Percentiles rank a stretch among this genome's conserved stretches.
Evolutionary conservation across 2,113 vertebrate species (phyloP).

Genomic region (Bothrops jararaca): DNA sequence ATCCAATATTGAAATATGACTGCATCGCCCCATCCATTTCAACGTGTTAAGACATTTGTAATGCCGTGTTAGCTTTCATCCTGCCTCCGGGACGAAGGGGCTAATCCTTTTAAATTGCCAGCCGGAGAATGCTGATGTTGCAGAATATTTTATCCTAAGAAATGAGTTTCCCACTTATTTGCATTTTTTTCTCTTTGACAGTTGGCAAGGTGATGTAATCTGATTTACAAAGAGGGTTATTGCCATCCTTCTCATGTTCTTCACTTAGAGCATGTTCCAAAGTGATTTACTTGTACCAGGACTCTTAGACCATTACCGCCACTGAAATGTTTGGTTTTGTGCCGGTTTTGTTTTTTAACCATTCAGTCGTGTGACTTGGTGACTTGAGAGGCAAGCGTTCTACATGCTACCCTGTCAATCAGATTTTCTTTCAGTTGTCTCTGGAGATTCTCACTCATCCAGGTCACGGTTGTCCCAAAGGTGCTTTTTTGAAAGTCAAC

Average conservation of each 20-base stretch:
- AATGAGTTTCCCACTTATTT: not conserved
- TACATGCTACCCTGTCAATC: too few relatives aligned
- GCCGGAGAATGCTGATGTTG: not conserved
- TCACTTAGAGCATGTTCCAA: not conserved
- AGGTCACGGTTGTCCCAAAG: too few relatives aligned
- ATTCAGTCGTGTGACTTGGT: not conserved
- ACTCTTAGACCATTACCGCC: not conserved
- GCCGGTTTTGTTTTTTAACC: not conserved
- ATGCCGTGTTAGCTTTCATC: not conserved
- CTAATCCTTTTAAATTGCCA: not conserved
- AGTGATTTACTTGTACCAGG: not conserved
- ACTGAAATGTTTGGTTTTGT: not conserved
- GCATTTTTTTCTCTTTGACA: not conserved
- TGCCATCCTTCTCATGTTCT: not conserved
- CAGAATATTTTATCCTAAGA: not conserved
- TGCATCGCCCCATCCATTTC: not conserved
- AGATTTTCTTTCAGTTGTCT: too few relatives aligned
- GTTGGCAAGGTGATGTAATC: conserved; percentile 17
- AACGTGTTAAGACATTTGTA: not conserved
- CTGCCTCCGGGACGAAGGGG: not conserved
- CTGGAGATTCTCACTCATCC: too few relatives aligned
- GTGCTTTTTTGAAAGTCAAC: too few relatives aligned
- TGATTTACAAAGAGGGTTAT: not conserved
- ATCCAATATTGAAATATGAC: not conserved
- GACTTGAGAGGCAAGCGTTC: not conserved